Evolutionary conservation across 2,888 invertebrate species (phyloP).

Genomic region (Coelopa pilipes): DNA sequence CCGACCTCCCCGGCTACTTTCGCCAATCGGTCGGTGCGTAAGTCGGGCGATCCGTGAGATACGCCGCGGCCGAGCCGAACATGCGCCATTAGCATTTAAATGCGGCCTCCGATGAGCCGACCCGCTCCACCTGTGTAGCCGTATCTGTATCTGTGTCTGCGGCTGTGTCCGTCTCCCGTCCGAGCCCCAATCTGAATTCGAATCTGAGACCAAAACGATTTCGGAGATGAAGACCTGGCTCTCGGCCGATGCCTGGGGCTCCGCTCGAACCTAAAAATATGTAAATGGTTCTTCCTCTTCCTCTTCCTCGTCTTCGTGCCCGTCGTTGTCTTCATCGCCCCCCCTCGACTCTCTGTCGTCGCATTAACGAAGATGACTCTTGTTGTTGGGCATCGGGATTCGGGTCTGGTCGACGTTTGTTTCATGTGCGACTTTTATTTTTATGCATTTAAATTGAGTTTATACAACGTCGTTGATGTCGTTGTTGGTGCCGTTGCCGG

Average conservation of each 20-base stretch:
- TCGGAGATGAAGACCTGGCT: too few relatives aligned
- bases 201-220: too few relatives aligned
- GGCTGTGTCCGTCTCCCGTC: background rate
- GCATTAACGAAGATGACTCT: too few relatives aligned
- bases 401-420: too few relatives aligned
- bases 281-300: slow-evolving; percentile 41
- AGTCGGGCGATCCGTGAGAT: too few relatives aligned
- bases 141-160: background rate
- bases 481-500: slow-evolving; percentile 14
- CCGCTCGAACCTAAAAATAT: slow-evolving; percentile 45
- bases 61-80: background rate
- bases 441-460: slow-evolving; percentile 5
- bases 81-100: slow-evolving; percentile 36
- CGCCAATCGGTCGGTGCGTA: too few relatives aligned
- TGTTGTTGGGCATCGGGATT: too few relatives aligned
- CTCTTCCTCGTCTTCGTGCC: slow-evolving; percentile 18
- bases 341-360: too few relatives aligned
- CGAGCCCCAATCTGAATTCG: too few relatives aligned
- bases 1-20: too few relatives aligned
- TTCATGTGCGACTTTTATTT: background rate
- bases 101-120: slow-evolving; percentile 13
- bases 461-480: background rate
- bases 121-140: too few relatives aligned
- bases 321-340: slow-evolving; percentile 28
- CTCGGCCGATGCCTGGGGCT: too few relatives aligned